Evolutionary conservation across 1,140 invertebrate genomes (phyloP).

Genomic region (Cheumatopsyche charites): DNA sequence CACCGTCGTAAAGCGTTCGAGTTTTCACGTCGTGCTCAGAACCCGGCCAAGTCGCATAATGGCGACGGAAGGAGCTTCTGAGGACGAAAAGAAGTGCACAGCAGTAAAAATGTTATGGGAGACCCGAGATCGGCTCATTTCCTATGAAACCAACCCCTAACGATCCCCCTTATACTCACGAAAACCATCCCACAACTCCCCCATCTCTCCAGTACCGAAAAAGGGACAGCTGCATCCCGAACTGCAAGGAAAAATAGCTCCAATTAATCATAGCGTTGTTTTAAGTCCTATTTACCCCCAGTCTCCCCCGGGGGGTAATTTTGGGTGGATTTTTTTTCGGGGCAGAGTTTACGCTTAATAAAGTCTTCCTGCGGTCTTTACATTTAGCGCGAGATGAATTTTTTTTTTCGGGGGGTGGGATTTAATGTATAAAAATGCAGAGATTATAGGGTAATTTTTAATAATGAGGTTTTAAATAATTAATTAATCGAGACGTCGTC

Average conservation of each 20-base stretch:
- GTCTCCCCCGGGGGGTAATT: not conserved
- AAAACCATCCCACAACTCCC: not conserved
- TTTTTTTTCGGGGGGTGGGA: not conserved
- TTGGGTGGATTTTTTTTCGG: slow-evolving; percentile 6
- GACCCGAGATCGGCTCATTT: slow-evolving; percentile 17
- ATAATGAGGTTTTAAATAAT: slow-evolving; percentile 18
- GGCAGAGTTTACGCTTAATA: slow-evolving; percentile 18
- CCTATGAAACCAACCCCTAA: not conserved
- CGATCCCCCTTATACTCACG: no score
- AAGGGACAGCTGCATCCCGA: slow-evolving; percentile 16
- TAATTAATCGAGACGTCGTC: slow-evolving; percentile 8
- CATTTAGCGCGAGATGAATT: not conserved
- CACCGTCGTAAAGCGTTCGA: no score
- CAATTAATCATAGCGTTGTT: slow-evolving; percentile 23
- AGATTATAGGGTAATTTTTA: not conserved
- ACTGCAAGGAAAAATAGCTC: slow-evolving; percentile 11
- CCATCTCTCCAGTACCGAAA: not conserved
- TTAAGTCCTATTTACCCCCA: slow-evolving; percentile 8
- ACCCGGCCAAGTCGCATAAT: not conserved
- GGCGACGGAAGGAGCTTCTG: not conserved
- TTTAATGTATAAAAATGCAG: not conserved
- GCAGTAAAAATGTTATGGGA: slow-evolving; percentile 28
- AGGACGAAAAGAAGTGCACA: slow-evolving; percentile 5
- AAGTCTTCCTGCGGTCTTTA: slow-evolving; percentile 19
- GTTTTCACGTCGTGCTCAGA: not conserved